A percentile compares a stretch with the other conserved stretches of the same genome.
Evolutionary conservation across 2,113 vertebrate species (phyloP).

Genomic region (Trachemys scripta): DNA sequence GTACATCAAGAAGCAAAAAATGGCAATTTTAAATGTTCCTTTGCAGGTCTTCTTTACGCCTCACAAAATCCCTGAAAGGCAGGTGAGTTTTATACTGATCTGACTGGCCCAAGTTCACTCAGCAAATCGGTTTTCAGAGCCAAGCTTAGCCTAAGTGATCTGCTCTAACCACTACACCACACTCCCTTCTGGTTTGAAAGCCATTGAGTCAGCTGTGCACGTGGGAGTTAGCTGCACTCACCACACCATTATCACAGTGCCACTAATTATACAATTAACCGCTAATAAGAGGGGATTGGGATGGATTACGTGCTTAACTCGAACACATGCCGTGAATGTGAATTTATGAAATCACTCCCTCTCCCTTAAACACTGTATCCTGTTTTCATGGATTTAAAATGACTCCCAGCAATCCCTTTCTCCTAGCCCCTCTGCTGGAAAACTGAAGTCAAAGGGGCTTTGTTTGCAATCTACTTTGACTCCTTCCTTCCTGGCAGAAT

Average conservation of each 20-base stretch:
- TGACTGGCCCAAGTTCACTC: fast-evolving
- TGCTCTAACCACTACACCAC: not conserved
- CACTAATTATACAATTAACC: constrained; percentile 71
- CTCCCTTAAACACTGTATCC: not conserved
- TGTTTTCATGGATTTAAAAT: not conserved
- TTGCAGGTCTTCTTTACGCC: not conserved
- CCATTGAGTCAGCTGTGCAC: not conserved
- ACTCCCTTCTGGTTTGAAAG: fast-evolving
- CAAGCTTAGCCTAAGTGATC: not conserved
- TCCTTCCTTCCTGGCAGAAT: fast-evolving
- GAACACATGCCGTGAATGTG: not conserved
- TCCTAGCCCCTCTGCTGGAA: fast-evolving
- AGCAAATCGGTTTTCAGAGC: not conserved
- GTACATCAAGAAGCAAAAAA: not conserved
- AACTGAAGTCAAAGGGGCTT: not conserved
- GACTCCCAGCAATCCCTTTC: fast-evolving
- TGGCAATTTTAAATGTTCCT: not conserved
- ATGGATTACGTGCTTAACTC: constrained; percentile 44
- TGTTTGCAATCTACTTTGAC: not conserved
- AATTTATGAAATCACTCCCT: not conserved
- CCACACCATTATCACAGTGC: constrained; percentile 1
- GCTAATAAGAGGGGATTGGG: constrained; percentile 55
- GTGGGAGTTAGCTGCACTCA: not conserved
- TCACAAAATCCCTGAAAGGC: not conserved
- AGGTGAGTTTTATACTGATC: not conserved